Evolutionary conservation across 2,888 invertebrate genomes (phyloP), one percentile per base, ranked within the genome.

Genomic region (Marronus borbonicus): DNA sequence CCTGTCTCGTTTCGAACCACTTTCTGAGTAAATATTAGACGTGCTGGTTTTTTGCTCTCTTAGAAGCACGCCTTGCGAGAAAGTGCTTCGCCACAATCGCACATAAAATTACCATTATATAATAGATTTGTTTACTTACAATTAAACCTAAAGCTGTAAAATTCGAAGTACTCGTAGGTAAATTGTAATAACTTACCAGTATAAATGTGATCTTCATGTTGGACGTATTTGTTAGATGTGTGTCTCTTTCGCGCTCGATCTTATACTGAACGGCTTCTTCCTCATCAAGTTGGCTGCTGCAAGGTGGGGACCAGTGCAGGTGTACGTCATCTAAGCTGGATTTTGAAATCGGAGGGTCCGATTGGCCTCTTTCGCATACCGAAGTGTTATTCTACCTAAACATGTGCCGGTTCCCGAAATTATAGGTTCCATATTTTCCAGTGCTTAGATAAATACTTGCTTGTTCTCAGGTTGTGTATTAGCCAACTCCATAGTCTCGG

Each of bases 231-330:
- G 28, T 75, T 36, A 62, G 50, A 66, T 64, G 68, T 77, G 76
- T 64, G 76, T 69, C 72, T 62, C 36, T 72, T 76, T 76, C 55
- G 68, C 76, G 66, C 64, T 68, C 66, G 80, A 58, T 76, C 81
- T 81, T 80, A 75, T 79, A 83, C 83, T 83, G 83, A 81, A 81
- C 81, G 79, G 80, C 80, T 83, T 81, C 79, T 80, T 82, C 80
- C 81, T 82, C 81, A 80, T 80, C 76, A 72, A 74, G 60, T 74
- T 60, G 72, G 62, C 44, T 72, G 55, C 50, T 49, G 50, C 50
- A 79, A 80, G 80, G 82, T 81, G 80, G 82, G 83, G 82, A 80
- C 78, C 78, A 70, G 66, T 62, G 72, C 82, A 81, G 82, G 83
- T 82, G 80, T 78, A 81, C 81, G 82, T 81, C 81, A 81, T 80